These are phyloP conservation scores for Drosophila stalkeri DNA, from an alignment of 2,888 invertebrate genomes.

Conservation along the genomic window DNA sequence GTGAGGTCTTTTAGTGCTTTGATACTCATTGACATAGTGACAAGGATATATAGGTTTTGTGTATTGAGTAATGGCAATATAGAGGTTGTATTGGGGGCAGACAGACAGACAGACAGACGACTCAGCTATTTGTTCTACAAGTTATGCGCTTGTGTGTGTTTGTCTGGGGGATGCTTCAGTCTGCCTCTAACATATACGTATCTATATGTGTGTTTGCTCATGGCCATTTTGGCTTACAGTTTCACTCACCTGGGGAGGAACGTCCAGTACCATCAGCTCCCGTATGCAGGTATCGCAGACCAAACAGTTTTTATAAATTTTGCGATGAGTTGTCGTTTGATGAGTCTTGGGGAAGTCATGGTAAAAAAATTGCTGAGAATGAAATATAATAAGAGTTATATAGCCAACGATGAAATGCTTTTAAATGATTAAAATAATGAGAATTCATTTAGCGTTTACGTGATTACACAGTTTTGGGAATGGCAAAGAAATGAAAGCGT, in stretches of 20 bases:
- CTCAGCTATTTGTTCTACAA: constrained; percentile 2
- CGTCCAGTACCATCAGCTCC: constrained; percentile 86
- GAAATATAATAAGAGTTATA: too few species aligned
- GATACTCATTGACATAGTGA: constrained; percentile 8
- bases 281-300: constrained; percentile 85
- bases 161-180: background rate
- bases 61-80: constrained; percentile 1
- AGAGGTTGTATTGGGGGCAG: background rate
- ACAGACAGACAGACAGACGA: background rate
- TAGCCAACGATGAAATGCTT: too few species aligned
- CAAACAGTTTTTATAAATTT: constrained; percentile 85
- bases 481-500: background rate
- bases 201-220: background rate
- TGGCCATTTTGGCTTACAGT: background rate
- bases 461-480: background rate
- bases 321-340: constrained; percentile 84
- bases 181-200: background rate
- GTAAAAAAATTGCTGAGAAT: constrained; percentile 85
- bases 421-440: background rate
- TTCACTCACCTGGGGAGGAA: constrained; percentile 85
- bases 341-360: constrained; percentile 85
- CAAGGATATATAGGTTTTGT: constrained; percentile 14
- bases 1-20: constrained; percentile 2
- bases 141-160: background rate
- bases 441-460: background rate